Evolutionary conservation across 2,888 invertebrate species (phyloP).

Genomic region (Pycnomerus fuliginosus): DNA sequence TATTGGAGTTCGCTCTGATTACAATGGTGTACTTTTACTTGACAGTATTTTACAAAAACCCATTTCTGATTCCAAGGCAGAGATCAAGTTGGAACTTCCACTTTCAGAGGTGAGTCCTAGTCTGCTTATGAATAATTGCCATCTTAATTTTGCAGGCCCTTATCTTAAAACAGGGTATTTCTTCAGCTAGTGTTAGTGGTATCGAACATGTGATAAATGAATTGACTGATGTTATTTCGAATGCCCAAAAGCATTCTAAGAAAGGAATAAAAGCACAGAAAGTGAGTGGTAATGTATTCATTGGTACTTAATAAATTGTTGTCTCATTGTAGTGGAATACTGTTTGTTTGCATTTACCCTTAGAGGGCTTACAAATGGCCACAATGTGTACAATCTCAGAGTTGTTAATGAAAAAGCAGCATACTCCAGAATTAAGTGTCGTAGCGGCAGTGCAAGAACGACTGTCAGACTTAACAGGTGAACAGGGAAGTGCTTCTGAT

Average conservation of each 20-base stretch:
- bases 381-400: constrained; percentile 79
- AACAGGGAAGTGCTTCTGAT: constrained; percentile 54
- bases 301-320: neutral
- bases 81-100: constrained; percentile 80
- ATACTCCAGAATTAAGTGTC: constrained; percentile 83
- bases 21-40: constrained; percentile 85
- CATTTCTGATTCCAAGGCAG: constrained; percentile 72
- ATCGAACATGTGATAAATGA: constrained; percentile 79
- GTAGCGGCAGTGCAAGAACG: constrained; percentile 89
- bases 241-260: constrained; percentile 69
- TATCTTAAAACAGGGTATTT: constrained; percentile 78
- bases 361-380: constrained; percentile 76
- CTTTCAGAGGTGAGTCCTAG: constrained; percentile 71
- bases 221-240: constrained; percentile 72
- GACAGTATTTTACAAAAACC: constrained; percentile 88
- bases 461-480: constrained; percentile 70
- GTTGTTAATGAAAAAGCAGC: constrained; percentile 76
- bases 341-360: constrained; percentile 78
- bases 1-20: constrained; percentile 83
- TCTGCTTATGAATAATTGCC: neutral
- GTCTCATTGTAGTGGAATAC: constrained; percentile 78
- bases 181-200: constrained; percentile 63
- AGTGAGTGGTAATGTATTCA: constrained; percentile 55
- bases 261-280: constrained; percentile 90
- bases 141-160: constrained; percentile 62